Evolutionary conservation across 2,888 invertebrate genomes (phyloP), one percentile per base, ranked within the genome.

Genomic region (Lasiommata megera): DNA sequence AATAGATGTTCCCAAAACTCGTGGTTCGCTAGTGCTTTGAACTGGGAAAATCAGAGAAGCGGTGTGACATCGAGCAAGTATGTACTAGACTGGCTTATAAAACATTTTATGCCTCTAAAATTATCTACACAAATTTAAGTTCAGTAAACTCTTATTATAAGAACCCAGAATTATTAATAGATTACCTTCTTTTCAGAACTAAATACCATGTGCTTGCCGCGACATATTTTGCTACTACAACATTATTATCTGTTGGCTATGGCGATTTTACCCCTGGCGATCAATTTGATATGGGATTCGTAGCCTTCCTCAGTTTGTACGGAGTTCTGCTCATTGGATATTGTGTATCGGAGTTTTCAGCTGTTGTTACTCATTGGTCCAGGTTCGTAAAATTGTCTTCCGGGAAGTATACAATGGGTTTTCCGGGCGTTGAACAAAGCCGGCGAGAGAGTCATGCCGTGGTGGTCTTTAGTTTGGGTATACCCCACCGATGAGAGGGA

Each of bases 311-410:
- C n/a, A 88, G 86, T 60, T 76, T 90, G 9, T 86, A 82, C 64
- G 92, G 92, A 31, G 85, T 91, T 16, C 69, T 91, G 44, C 71
- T 91, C n/a, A 78, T 79, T 57, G 92, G 91, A 8, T 92, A 88
- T 67, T 91, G 90, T 67, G 79, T 91, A 9, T 88, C 92, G 5
- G 92, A 92, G 69, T 88, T 92, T 68, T 88, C 92, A 0, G 82
- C 92, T 14, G 82, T 87, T 3, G 83, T 92, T 31, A 90, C 89
- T 6, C 87, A 89, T 70, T 84, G 81, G 77, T 79, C 88, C 44
- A 88, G 88, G 89, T 87, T 18, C 3, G 9, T 41, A 12, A 34
- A 31, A 47, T 5, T 23, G 23, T 31, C 8, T 14, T 14, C 1
- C 23, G 23, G 16, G 3, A 23, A 23, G 23, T 3, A 23, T 23